Evolutionary conservation across 2,113 vertebrate species (phyloP).

Genomic region (Machaerirhynchus nigripectus): DNA sequence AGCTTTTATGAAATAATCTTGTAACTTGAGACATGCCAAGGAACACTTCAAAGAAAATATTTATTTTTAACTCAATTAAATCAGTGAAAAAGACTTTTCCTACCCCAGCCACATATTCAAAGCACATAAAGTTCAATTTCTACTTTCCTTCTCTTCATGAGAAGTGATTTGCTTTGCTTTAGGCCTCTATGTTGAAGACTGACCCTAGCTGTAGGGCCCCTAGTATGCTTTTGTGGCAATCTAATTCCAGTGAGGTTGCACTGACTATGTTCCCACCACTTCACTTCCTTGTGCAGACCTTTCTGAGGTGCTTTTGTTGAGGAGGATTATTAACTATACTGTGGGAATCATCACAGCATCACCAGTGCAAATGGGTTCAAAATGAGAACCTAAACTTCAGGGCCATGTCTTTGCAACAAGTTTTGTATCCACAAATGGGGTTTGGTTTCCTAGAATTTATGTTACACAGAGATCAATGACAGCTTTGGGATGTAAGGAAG

Average conservation of each 20-base stretch:
- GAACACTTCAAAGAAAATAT: background rate
- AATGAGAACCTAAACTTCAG: background rate
- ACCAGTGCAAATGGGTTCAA: background rate
- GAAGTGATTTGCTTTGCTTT: background rate
- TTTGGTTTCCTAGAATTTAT: background rate
- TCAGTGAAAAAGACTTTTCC: background rate
- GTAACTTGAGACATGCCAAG: background rate
- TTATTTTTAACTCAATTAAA: background rate
- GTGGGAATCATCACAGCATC: background rate
- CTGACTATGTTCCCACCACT: background rate
- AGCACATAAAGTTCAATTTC: background rate
- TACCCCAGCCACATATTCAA: background rate
- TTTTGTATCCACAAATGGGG: background rate
- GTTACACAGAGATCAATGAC: background rate
- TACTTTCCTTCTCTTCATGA: background rate
- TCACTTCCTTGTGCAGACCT: background rate
- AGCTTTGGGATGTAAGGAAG: background rate
- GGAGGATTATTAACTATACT: background rate
- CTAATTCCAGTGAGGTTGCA: background rate
- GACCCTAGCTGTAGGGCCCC: background rate
- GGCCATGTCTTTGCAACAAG: background rate
- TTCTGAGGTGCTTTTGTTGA: background rate
- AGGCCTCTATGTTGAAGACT: background rate
- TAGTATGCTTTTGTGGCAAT: background rate
- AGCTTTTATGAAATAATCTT: background rate